Base-by-base conservation (phyloP, 1,140 invertebrate genomes). In the Tribolium madens region DNA sequence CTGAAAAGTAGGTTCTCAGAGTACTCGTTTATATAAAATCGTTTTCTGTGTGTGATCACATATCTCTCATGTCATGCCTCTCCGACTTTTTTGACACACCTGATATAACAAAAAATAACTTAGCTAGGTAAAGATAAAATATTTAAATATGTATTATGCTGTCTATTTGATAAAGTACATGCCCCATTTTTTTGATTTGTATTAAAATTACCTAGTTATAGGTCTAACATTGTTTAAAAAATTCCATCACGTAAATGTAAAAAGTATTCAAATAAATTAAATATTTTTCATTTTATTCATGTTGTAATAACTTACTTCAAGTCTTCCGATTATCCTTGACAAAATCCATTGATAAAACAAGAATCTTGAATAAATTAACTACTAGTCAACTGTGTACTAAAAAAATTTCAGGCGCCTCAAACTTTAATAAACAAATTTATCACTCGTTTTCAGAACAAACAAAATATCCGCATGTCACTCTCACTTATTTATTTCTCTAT, bases 341-440 rank as follows among this genome's bases (percentile, higher is more conserved):
- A 42, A 42, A 42, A 36, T 10, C 10, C 33, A 9, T 9, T 36
- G 33, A 36, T 36, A 36, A 36, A 36, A 36, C 33, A 9, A 36
- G 33, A 36, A 36, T 1, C 9, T 42, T 42, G 36, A 9, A 42
- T 42, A 42, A 26, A 42, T 42, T 42, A 42, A 7, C 3, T 42
- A 2, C 9, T 2, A 7, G 4, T 42, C 36, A 42, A 42, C 9
- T 42, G 7, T 42, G 7, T n/a, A 42, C 9, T 42, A 0, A 42
- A 42, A 42, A 42, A n/a, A 9, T 42, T 42, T 42, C 36, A 42
- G 36, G 36, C 48, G 48, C 48, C 48, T 50, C 6, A 17, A 50
- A 50, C 15, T 3, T 50, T 50, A 50, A 50, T 50, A 17, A 15
- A 50, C n/a, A 50, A 14, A 50, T 50, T 50, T 21, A 57, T 57